Base-by-base conservation (phyloP, 1,140 invertebrate species). In the Drosophila tsacasi region DNA sequence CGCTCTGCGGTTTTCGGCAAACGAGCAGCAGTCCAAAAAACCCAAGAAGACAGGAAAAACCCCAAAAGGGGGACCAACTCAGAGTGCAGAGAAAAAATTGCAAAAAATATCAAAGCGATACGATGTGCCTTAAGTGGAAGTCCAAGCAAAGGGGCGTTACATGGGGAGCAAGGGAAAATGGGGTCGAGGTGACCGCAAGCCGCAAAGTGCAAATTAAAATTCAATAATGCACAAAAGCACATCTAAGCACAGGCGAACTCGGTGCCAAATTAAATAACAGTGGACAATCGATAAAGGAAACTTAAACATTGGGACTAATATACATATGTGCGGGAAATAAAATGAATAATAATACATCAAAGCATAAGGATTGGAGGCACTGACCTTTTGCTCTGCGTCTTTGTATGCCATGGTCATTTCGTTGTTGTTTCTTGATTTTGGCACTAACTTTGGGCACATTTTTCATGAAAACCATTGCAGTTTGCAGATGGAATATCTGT, bases 191-290 rank as follows among this genome's bases (percentile, higher is more conserved):
- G 61, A 76, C 72, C 74, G 35, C 75, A 77, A 77, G 40, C 83
- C 76, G 23, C 54, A 65, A 59, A 77, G 65, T 68, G 85, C 77
- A 90, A 89, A 89, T 89, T 90, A 85, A 90, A 81, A 69, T 69
- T 76, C 69, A 81, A 85, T 79, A 79, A 89, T 69, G 52, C 46
- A 44, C 46, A 30, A 65, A 42, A 42, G 35, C 35, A 23, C 65
- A 61, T 46, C 72, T 57, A 65, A 61, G 39, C 66, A 37, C 5
- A 23, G 32, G 39, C 35, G 21, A 57, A 40, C 27, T 55, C 13
- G 9, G 37, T 5, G 42, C 40, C 49, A 46, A 71, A 62, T 69
- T 49, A 73, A 76, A 64, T 68, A 76, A 73, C 67, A 54, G 49
- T 67, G 10, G 21, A 4, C 60, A 23, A 2, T 37, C n/a, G 17